phyloP scores from a whole-genome alignment of 92 coral and sea anemone genomes.

The Nematostella vectensis region DNA sequence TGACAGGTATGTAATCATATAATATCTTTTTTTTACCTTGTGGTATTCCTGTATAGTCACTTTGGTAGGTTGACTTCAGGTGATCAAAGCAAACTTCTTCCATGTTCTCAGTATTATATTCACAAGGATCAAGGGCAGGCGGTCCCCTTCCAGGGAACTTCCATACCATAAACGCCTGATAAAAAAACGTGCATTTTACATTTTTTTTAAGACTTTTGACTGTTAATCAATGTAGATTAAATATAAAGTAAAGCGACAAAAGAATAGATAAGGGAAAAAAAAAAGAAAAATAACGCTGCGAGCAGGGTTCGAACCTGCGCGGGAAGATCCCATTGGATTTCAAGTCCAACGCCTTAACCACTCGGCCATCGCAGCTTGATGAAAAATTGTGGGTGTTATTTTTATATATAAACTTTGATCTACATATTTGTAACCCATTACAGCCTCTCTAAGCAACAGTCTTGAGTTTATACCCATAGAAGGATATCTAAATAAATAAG shows the following conservation, averaged over 20 bases:
- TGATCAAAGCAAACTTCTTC: slow-evolving; percentile 64
- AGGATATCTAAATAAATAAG: too few relatives aligned
- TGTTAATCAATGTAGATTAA: not conserved
- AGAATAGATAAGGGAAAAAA: not conserved
- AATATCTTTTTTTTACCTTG: too few relatives aligned
- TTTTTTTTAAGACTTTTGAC: not conserved
- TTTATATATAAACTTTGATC: too few relatives aligned
- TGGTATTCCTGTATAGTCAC: slow-evolving; percentile 87
- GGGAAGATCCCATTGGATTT: slow-evolving; percentile 92
- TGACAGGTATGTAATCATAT: too few relatives aligned
- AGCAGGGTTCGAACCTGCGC: slow-evolving; percentile 99
- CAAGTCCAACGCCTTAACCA: slow-evolving; percentile 99
- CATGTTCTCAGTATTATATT: slow-evolving; percentile 39
- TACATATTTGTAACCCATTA: too few relatives aligned
- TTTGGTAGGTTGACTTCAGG: slow-evolving; percentile 81
- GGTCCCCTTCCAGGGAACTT: slow-evolving; percentile 51
- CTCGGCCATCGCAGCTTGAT: slow-evolving; percentile 92
- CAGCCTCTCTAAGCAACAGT: too few relatives aligned
- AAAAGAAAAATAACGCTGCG: slow-evolving; percentile 58
- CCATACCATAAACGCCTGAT: slow-evolving; percentile 91
- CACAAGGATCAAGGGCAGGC: slow-evolving; percentile 41
- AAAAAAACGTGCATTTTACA: not conserved
- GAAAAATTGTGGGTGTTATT: too few relatives aligned
- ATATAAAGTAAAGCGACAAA: not conserved
- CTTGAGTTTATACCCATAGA: too few relatives aligned